phyloP scores from a whole-genome alignment of 2,888 invertebrate species.

The Eudemis profundana region DNA sequence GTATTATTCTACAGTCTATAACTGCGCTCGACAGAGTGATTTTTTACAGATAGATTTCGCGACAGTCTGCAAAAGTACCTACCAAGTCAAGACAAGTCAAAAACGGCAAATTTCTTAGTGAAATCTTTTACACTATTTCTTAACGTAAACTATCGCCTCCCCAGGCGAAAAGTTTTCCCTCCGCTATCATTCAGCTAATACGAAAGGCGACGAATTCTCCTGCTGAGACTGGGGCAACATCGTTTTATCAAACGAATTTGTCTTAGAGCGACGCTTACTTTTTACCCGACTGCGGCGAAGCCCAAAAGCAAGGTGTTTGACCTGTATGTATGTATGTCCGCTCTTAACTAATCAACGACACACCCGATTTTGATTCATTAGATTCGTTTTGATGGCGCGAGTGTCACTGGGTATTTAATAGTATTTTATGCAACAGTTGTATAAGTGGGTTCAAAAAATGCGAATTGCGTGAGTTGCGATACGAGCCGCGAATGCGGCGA shows the following conservation, averaged over 20 bases:
- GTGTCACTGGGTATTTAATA: no score
- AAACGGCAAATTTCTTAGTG: neutral
- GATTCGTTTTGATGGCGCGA: no score
- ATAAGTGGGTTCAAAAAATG: no score
- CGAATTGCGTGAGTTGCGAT: no score
- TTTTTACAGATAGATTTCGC: neutral
- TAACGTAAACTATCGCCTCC: conserved; percentile 6
- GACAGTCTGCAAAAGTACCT: no score
- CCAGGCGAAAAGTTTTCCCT: conserved; percentile 3
- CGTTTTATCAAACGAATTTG: conserved; percentile 11
- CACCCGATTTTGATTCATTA: no score
- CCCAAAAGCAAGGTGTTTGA: no score
- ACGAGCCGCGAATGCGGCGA: no score
- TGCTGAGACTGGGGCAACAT: neutral
- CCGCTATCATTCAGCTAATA: conserved; percentile 21
- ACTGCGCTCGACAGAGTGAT: neutral
- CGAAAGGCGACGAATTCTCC: conserved; percentile 25
- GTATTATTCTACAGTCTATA: neutral
- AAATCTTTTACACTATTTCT: neutral
- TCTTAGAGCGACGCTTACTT: conserved; percentile 3
- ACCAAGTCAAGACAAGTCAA: neutral
- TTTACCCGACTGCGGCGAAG: no score
- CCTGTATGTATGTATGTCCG: no score
- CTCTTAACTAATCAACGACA: no score
- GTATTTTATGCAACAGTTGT: no score